Conservation (phyloP, 2,797 vertebrate genomes). For the Hirundo rustica region DNA sequence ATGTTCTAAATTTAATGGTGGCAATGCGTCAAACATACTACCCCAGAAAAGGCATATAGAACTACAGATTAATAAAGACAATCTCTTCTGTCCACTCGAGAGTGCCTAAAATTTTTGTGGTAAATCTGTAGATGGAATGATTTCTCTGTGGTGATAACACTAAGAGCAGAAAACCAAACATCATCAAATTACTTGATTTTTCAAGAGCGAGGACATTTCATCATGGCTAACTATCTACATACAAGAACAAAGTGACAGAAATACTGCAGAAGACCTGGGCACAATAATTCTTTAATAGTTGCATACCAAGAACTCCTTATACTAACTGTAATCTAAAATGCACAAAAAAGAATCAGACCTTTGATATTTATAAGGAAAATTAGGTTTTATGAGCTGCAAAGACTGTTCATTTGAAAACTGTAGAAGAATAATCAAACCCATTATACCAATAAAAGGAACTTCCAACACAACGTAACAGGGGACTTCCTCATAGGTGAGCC, state of each 20-base stretch:
- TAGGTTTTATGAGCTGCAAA: not conserved
- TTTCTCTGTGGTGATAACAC: not conserved
- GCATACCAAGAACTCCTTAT: not conserved
- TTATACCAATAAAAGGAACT: not conserved
- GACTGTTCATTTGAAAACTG: not conserved
- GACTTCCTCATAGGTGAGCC: not conserved
- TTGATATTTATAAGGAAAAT: not conserved
- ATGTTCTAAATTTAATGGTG: not conserved
- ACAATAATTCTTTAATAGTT: not conserved
- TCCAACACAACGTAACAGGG: rapidly evolving
- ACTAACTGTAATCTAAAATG: not conserved
- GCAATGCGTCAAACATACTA: not conserved
- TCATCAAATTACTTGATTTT: not conserved
- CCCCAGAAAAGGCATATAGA: not conserved
- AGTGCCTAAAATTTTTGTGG: not conserved
- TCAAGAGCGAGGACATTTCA: not conserved
- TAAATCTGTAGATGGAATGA: not conserved
- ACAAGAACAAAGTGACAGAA: not conserved
- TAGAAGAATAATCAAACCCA: not conserved
- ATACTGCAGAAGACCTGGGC: not conserved
- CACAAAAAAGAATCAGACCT: not conserved
- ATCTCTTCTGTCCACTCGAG: not conserved
- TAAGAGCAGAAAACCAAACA: not conserved
- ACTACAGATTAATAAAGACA: not conserved
- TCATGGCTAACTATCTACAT: not conserved